These are phyloP conservation scores for Sarcophaga caerulescens DNA, from an alignment of 2,888 invertebrate genomes.

Conservation along the genomic window DNA sequence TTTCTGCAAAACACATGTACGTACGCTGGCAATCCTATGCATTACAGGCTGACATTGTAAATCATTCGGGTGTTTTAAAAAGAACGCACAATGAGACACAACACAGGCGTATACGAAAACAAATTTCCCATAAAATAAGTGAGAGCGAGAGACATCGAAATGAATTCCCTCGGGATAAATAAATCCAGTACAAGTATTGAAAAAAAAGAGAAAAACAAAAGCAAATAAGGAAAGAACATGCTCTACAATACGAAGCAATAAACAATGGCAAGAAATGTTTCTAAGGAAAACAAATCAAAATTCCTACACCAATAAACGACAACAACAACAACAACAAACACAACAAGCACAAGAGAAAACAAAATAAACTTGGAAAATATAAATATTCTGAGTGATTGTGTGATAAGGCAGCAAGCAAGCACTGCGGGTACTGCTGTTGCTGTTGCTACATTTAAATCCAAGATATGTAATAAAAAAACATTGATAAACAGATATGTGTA, in stretches of 20 bases:
- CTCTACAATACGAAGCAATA: conserved; percentile 41
- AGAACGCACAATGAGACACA: neutral
- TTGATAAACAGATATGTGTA: neutral
- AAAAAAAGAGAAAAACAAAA: neutral
- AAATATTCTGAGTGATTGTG: conserved; percentile 9
- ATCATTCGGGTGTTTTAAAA: conserved; percentile 18
- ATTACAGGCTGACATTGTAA: neutral
- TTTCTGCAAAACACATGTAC: conserved; percentile 34
- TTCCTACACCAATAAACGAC: conserved; percentile 20
- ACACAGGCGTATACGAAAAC: conserved; percentile 5
- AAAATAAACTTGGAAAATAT: conserved; percentile 54
- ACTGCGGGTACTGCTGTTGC: conserved; percentile 31
- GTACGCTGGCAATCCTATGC: neutral
- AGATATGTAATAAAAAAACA: conserved; percentile 25
- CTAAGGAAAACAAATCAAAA: conserved; percentile 62
- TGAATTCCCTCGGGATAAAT: conserved; percentile 49
- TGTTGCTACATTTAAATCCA: conserved; percentile 26
- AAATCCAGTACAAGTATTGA: conserved; percentile 6
- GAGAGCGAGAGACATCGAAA: conserved; percentile 14
- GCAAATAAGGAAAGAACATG: conserved; percentile 3
- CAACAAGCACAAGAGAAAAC: neutral
- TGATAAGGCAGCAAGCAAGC: too few species aligned
- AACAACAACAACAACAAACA: conserved; percentile 7
- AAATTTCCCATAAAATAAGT: neutral
- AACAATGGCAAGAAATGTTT: conserved; percentile 35